Base-by-base conservation (phyloP, 64 coral and sea anemone genomes). In the Actinia tenebrosa region DNA sequence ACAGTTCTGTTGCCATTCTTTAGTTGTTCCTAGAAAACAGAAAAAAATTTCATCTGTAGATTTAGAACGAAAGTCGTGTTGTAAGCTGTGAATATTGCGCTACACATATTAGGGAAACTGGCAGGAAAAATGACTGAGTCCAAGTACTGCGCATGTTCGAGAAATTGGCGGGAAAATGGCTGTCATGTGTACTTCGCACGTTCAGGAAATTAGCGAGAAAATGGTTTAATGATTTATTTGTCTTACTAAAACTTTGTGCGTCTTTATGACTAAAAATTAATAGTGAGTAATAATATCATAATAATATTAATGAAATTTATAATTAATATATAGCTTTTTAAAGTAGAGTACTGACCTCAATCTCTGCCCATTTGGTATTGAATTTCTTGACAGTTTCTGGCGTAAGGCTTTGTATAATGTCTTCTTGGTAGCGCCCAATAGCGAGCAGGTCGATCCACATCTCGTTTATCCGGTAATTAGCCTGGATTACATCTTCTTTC, bases 401-500 rank as follows among this genome's bases (percentile, higher is more conserved):
- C 18, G 79, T 45, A 9, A 81, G 79, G 16, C 18, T 20, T 20
- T 81, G 45, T 9, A 81, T 45, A 5, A 53, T 16, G 4, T 81
- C 79, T n/a, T 81, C 79, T 53, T 81, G 79, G 79, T 53, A 45
- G 0, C 79, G 15, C 20, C 44, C 43, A 23, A 81, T 81, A 16
- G 79, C 16, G 16, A 81, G n/a, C 7, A 81, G 22, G 11, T 81
- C 50, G 8, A 50, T 81, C 44, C n/a, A 81, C 44, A 81, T 81
- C 50, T 81, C 79, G 3, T 50, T 16, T 44, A 53, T 53, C 5
- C 22, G 16, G 79, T 20, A 20, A 37, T 81, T 16, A 23, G 43
- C 44, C 79, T 81, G 79, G 7, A 81, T 2, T 2, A 81, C 79
- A 81, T 81, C 79, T 81, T 81, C 79, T 81, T 81, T 19, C 14